Evolutionary conservation across 2,113 vertebrate genomes (phyloP).

Genomic region (Marcusenius ussheri): DNA sequence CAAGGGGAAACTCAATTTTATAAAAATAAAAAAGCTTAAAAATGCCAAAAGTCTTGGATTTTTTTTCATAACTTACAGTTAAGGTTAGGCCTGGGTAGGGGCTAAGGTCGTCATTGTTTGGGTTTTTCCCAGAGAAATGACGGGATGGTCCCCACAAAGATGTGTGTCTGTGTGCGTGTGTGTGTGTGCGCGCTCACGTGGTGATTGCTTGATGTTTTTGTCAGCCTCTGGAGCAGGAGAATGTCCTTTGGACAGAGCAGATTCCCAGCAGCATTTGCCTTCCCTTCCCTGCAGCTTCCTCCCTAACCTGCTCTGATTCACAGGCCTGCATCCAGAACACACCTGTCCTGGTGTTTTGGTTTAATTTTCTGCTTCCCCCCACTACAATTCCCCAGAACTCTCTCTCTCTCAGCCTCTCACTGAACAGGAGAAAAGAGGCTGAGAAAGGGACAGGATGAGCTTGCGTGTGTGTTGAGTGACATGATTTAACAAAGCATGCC

Average conservation of each 20-base stretch:
- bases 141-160: neutral
- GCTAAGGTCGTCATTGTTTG: neutral
- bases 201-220: neutral
- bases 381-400: neutral
- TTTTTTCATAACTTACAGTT: neutral
- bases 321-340: neutral
- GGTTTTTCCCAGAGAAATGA: neutral
- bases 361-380: neutral
- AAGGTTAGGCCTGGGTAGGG: neutral
- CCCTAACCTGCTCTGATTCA: neutral
- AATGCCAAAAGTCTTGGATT: neutral
- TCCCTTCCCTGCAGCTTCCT: neutral
- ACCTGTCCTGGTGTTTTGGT: neutral
- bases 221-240: neutral
- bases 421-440: neutral
- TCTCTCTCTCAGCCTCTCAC: neutral
- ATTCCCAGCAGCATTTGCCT: slow-evolving; percentile 17
- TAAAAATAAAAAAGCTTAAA: neutral
- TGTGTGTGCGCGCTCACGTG: neutral
- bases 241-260: slow-evolving; percentile 6
- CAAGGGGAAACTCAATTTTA: neutral
- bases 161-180: neutral
- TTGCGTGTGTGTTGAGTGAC: neutral
- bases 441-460: neutral
- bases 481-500: neutral